Evolutionary conservation across 2,113 vertebrate species (phyloP).

Genomic region (Hypanus sabinus): DNA sequence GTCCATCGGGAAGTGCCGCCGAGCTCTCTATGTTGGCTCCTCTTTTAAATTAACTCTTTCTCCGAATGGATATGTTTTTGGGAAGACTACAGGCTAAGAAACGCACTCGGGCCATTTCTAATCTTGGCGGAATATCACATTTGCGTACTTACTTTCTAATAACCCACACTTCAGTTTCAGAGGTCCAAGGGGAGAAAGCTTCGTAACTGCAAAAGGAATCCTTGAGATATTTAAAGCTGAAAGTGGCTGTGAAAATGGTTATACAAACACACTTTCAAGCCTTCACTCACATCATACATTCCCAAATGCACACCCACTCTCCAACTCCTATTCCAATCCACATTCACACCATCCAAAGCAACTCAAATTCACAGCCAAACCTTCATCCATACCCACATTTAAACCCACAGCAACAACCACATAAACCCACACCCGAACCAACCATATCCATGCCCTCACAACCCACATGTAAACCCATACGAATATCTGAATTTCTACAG

Average conservation of each 20-base stretch:
- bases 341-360: no score
- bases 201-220: neutral
- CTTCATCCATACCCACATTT: no score
- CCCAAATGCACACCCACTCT: no score
- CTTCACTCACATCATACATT: no score
- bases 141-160: neutral
- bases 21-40: neutral
- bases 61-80: neutral
- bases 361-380: no score
- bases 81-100: neutral
- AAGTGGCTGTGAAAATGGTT: neutral
- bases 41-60: slow-evolving; percentile 8
- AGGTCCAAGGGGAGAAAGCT: neutral
- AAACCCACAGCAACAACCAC: no score
- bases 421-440: no score
- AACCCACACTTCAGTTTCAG: neutral
- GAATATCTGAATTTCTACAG: no score
- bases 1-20: slow-evolving; percentile 3
- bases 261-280: no score
- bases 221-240: neutral
- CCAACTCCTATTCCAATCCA: no score
- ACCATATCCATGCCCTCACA: no score
- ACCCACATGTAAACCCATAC: no score
- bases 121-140: slow-evolving; percentile 24
- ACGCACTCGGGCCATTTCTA: neutral